Conservation (phyloP, 2,113 vertebrate species). For the Catharus fuscescens region DNA sequence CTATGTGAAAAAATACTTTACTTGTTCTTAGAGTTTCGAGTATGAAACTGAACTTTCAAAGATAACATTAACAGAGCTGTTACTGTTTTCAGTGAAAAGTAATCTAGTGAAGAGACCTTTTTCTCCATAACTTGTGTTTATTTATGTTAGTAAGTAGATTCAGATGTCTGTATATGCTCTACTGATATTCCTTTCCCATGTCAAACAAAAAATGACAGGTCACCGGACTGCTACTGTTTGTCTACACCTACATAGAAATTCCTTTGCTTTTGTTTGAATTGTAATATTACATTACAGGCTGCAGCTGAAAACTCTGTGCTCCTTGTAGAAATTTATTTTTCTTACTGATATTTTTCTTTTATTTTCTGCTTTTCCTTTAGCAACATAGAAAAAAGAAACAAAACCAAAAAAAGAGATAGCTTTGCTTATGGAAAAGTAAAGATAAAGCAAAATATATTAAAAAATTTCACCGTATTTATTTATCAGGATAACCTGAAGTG, state of each 20-base stretch:
- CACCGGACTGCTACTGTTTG: background rate
- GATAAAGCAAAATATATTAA: background rate
- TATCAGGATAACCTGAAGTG: background rate
- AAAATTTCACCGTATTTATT: background rate
- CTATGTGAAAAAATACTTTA: background rate
- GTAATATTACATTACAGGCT: background rate
- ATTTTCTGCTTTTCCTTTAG: background rate
- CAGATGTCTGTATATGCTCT: background rate
- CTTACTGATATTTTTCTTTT: background rate
- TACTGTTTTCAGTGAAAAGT: background rate
- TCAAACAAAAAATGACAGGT: conserved; percentile 5
- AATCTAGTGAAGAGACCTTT: background rate
- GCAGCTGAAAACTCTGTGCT: background rate
- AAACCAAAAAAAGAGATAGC: background rate
- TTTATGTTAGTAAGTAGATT: conserved; percentile 24
- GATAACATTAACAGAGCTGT: background rate
- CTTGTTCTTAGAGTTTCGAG: background rate
- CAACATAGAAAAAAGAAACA: background rate
- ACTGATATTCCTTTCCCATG: background rate
- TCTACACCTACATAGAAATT: background rate
- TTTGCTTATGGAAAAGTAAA: background rate
- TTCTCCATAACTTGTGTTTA: background rate
- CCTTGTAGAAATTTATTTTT: background rate
- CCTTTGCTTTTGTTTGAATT: background rate
- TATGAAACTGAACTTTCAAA: background rate